Base-by-base conservation (phyloP, 1,140 invertebrate species). In the Bombus affinis region DNA sequence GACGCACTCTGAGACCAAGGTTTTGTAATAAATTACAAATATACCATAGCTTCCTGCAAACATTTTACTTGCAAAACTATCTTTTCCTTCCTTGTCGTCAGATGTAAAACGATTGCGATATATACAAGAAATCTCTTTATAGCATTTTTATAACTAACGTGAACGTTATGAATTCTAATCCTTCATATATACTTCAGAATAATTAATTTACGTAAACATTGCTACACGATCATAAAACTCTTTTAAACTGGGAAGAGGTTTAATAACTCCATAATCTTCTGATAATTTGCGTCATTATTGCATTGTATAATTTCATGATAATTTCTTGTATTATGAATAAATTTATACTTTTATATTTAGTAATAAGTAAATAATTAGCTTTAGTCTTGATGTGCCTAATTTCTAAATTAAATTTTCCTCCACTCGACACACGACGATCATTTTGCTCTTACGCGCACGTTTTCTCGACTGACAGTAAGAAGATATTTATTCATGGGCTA, bases 401-500 rank as follows among this genome's bases (percentile, higher is more conserved):
- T 77, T 79, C 25, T 72, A 78, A 44, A 79, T 79, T 79, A 80
- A 80, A 80, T 85, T 44, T 73, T 65, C 39, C 22, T 72, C 28
- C 28, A 9, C 18, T 80, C 25, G 53, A 39, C 37, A 70, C 66
- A 42, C 18, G 2, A 18, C 2, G 39, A 80, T 80, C 83, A 62
- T 53, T 80, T 85, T 42, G 39, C 68, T 47, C n/a, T 80, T 70
- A 57, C 68, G 57, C 5, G 25, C 66, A 35, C 44, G 44, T 70
- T 72, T 32, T 8, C 53, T 15, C 53, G 68, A 72, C 77, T 62
- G 76, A 39, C 83, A 71, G 76, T 85, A 65, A 68, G 77, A 65
- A 80, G 77, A 85, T 85, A 85, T 70, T 79, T 79, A 78, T 85
- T 85, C 77, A 73, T 85, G 77, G 66, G 79, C 83, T 68, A 85